Conservation (phyloP, 2,113 vertebrate species). For the Elachura formosa region DNA sequence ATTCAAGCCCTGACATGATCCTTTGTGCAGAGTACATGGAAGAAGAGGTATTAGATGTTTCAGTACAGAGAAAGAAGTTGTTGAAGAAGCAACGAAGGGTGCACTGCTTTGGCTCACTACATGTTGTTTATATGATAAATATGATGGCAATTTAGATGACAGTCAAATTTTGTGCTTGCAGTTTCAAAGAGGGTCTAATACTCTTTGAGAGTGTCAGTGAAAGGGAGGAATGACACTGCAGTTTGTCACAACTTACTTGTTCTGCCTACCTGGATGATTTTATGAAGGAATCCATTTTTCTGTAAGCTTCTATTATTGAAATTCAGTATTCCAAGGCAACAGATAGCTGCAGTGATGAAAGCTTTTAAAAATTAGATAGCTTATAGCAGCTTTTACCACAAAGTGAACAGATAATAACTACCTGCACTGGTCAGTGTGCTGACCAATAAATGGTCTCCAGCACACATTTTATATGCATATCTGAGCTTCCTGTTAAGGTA, state of each 20-base stretch:
- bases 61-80: background rate
- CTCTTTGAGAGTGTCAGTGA: background rate
- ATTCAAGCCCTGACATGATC: background rate
- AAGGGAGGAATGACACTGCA: background rate
- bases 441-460: background rate
- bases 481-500: background rate
- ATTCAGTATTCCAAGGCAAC: background rate
- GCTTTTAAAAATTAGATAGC: background rate
- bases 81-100: background rate
- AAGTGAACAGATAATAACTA: background rate
- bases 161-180: background rate
- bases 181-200: background rate
- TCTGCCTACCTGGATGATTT: background rate
- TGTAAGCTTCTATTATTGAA: background rate
- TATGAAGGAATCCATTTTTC: background rate
- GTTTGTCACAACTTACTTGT: background rate
- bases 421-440: background rate
- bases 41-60: background rate
- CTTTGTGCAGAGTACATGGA: background rate
- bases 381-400: background rate
- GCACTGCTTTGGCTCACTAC: background rate
- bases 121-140: background rate
- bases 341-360: background rate
- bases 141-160: background rate
- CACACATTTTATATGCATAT: background rate